A percentile compares a stretch with the other conserved stretches of the same genome.
Evolutionary conservation across 2,797 vertebrate genomes (phyloP).

Genomic region (Melopsittacus undulatus): DNA sequence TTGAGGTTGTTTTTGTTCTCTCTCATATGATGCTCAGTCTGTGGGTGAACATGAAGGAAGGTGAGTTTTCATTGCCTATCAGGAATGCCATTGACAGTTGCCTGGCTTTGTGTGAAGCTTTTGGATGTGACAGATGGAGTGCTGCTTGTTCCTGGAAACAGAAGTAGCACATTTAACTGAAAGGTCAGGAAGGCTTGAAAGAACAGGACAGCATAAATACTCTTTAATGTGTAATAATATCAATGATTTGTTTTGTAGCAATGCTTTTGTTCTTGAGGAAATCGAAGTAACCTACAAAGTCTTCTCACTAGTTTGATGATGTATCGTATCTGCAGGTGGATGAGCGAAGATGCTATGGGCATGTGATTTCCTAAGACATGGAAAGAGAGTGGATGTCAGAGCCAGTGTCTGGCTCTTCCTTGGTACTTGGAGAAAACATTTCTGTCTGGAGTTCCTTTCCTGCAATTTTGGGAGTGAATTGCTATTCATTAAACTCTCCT

Average conservation of each 20-base stretch:
- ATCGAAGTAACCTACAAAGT: neutral
- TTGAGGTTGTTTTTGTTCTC: neutral
- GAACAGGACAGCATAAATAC: neutral
- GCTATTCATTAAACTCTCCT: neutral
- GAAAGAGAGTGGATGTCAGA: neutral
- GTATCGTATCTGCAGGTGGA: neutral
- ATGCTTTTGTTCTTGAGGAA: neutral
- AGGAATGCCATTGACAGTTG: neutral
- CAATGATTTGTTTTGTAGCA: neutral
- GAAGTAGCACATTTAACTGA: neutral
- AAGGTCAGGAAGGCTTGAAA: conserved; percentile 1
- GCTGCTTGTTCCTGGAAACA: neutral
- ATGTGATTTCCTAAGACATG: neutral
- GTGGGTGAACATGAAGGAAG: neutral
- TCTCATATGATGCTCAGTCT: neutral
- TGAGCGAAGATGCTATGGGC: neutral
- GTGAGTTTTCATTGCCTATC: neutral
- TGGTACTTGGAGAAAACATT: neutral
- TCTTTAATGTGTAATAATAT: neutral
- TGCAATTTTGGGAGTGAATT: neutral
- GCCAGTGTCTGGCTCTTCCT: neutral
- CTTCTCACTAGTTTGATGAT: neutral
- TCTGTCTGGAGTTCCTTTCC: neutral
- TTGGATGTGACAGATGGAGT: neutral
- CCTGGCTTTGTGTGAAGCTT: fast-evolving